phyloP scores from a whole-genome alignment of 2,888 invertebrate species.

The Thecocarcelia acutangulata region DNA sequence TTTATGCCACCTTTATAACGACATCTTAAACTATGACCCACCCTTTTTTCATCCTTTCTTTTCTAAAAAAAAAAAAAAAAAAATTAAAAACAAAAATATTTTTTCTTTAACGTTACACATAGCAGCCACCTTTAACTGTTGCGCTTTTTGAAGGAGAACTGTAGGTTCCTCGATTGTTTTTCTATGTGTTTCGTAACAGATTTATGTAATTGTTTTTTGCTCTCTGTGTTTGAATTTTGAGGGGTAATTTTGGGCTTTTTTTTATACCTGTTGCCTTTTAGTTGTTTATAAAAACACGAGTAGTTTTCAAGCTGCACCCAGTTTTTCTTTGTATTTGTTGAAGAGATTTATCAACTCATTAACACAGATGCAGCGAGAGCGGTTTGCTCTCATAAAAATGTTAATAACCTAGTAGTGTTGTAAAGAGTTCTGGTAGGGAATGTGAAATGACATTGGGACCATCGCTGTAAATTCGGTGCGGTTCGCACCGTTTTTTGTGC shows the following conservation, averaged over 20 bases:
- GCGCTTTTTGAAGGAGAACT: constrained; percentile 65
- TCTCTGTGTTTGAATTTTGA: constrained; percentile 11
- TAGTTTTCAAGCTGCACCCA: constrained; percentile 67
- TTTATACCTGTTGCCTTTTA: constrained; percentile 68
- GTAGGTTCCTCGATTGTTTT: constrained; percentile 14
- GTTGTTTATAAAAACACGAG: constrained; percentile 3
- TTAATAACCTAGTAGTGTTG: no score
- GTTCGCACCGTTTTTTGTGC: no score
- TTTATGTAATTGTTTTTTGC: constrained; percentile 23
- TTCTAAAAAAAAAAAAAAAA: not conserved
- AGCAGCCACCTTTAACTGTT: constrained; percentile 76
- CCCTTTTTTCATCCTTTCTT: not conserved
- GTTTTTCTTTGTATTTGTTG: constrained; percentile 62
- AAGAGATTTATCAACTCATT: constrained; percentile 3
- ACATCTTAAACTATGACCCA: not conserved
- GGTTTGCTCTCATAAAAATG: constrained; percentile 14
- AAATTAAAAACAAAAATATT: no score
- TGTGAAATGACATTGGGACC: no score
- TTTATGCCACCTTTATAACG: constrained; percentile 41
- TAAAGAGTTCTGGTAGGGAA: no score
- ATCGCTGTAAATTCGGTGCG: no score
- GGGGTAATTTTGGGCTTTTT: constrained; percentile 45
- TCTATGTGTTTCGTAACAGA: not conserved
- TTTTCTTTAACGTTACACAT: constrained; percentile 74
- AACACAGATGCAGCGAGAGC: constrained; percentile 34